Conservation (phyloP, 2,797 vertebrate genomes). For the Rhynchotus rufescens region DNA sequence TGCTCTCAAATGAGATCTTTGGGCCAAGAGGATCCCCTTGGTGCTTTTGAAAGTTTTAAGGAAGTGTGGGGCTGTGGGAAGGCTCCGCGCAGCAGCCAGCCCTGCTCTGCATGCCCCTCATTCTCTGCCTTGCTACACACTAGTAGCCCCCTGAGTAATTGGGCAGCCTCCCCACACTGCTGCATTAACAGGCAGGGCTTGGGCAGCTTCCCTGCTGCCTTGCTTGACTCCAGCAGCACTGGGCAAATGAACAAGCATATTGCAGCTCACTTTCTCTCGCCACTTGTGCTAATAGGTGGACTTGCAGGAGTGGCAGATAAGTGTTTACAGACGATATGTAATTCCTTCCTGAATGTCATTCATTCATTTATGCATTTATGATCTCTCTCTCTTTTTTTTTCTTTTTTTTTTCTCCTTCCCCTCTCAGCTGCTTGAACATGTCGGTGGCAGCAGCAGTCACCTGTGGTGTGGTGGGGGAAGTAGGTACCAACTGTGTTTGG, state of each 20-base stretch:
- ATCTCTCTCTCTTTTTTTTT: neutral
- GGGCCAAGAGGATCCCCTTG: neutral
- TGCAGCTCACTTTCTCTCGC: neutral
- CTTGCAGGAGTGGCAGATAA: neutral
- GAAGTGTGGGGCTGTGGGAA: neutral
- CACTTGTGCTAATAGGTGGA: neutral
- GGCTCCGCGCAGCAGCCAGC: neutral
- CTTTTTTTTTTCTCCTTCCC: too few species aligned
- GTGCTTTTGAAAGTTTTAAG: neutral
- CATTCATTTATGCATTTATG: neutral
- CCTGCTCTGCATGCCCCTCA: neutral
- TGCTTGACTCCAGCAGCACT: neutral
- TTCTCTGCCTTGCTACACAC: neutral
- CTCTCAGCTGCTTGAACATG: neutral
- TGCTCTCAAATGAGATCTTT: neutral
- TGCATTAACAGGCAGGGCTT: neutral
- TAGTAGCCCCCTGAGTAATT: neutral
- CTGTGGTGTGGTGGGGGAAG: rapidly evolving
- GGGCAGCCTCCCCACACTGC: neutral
- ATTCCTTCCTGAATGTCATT: neutral
- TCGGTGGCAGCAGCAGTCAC: neutral
- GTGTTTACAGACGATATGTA: neutral
- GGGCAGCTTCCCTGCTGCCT: neutral
- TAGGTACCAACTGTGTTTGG: neutral
- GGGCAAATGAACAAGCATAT: neutral